A percentile compares a stretch with the other conserved stretches of the same genome.
phyloP scores from a whole-genome alignment of 2,797 vertebrate species.

The Limnodromus scolopaceus region DNA sequence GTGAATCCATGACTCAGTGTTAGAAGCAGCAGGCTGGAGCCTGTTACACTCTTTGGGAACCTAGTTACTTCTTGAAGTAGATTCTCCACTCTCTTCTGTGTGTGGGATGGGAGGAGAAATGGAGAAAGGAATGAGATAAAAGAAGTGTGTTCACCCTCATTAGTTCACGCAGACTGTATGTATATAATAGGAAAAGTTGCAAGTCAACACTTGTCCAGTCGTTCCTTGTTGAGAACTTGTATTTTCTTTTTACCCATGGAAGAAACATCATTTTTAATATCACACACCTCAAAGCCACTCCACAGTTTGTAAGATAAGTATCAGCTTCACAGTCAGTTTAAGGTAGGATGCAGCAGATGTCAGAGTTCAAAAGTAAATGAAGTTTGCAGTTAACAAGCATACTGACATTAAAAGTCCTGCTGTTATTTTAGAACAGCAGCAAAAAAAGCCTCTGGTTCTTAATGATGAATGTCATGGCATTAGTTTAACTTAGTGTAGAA shows the following conservation, averaged over 20 bases:
- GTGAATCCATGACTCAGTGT: background rate
- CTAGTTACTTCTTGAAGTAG: background rate
- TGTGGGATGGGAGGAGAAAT: background rate
- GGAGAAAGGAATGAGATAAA: background rate
- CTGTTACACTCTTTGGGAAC: background rate
- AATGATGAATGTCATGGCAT: background rate
- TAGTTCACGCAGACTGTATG: background rate
- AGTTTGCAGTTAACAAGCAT: background rate
- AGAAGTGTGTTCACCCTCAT: background rate
- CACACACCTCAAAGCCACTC: background rate
- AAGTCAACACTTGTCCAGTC: background rate
- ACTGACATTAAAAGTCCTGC: background rate
- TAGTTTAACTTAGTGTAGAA: background rate
- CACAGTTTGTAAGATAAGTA: background rate
- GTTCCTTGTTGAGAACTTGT: background rate
- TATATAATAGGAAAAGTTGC: background rate
- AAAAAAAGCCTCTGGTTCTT: background rate
- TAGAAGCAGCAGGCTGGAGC: background rate
- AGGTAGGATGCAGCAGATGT: background rate
- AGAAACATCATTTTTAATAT: accelerated
- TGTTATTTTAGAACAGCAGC: background rate
- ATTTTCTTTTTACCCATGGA: background rate
- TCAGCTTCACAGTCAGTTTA: background rate
- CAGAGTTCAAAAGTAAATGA: background rate
- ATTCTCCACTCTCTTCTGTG: background rate